Evolutionary conservation across 2,888 invertebrate species (phyloP), one percentile per base, ranked within the genome.

Genomic region (Dyspetes luteomarginatus): DNA sequence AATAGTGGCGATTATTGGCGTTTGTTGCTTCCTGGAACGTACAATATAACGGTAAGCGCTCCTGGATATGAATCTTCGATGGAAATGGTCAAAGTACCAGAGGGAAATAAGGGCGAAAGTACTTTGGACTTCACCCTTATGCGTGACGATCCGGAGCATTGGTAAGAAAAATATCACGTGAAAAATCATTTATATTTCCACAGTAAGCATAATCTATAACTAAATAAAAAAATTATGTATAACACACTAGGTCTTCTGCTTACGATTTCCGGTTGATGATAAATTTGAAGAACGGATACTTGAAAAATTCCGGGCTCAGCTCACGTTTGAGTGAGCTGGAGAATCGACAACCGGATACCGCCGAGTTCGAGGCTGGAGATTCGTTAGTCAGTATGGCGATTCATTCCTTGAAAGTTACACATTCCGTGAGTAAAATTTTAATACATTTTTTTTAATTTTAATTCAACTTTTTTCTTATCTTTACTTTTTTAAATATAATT

Each of bases 1-100:
- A 90, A 90, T 4, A 93, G 94, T 81, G 99, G 99, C 0, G 99
- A 99, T 92, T 99, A 96, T 92, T 99, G 98, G 97, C 94, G 98
- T 28, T 92, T 99, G 26, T 93, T 99, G 4, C 90, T 95, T 12
- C 98, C 99, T 0, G 99, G 98, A 19, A 94, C 92, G 4, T 98
- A 99, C 90, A 95, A 95, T 83, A 90, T 99, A 50, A 97, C 96
- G 3, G 96, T 95, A 0, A 92, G 93, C 67, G 96, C 95, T 26
- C 92, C 93, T 67, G 97, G 95, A 15, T 95, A 95, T 84, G 95
- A 95, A 89, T 93, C 94, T 48, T 92, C 95, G 69, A 95, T 95
- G 0, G 93, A 94, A 82, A 93, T 92, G 83, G 94, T 97, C 5
- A 93, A 92, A 0, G 94, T 97, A 0, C 94, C 95, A 0, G 69